phyloP scores from a whole-genome alignment of 2,888 invertebrate species.

The Cryptophagus acutangulus region DNA sequence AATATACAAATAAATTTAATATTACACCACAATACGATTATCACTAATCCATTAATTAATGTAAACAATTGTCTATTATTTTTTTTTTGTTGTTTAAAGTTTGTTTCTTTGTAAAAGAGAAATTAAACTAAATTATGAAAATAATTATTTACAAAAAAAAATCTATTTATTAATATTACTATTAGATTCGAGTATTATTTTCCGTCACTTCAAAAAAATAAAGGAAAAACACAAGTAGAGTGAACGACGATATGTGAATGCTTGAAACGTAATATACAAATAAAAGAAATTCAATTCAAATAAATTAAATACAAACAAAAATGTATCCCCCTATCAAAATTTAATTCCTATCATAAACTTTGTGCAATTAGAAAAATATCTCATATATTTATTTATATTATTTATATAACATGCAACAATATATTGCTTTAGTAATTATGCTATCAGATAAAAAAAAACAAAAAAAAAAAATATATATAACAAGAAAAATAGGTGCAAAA shows the following conservation, averaged over 20 bases:
- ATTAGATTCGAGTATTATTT: conserved; percentile 15
- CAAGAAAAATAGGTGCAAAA: too few species aligned
- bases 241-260: conserved; percentile 9
- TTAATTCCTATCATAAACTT: not conserved
- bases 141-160: too few species aligned
- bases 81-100: conserved; percentile 14
- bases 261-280: not conserved
- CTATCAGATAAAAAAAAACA: not conserved
- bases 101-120: too few species aligned
- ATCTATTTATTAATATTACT: conserved; percentile 11
- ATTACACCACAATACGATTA: conserved; percentile 28
- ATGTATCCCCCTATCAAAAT: not conserved
- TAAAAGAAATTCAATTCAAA: too few species aligned
- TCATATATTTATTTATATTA: not conserved
- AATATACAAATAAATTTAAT: conserved; percentile 33
- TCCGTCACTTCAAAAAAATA: conserved; percentile 8
- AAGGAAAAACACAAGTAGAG: conserved; percentile 6
- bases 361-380: conserved; percentile 1
- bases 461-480: too few species aligned
- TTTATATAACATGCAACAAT: not conserved
- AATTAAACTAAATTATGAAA: too few species aligned
- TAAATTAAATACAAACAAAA: not conserved
- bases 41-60: conserved; percentile 20
- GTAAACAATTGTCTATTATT: conserved; percentile 21
- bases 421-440: not conserved